Base-by-base conservation (phyloP, 2,797 vertebrate species). In the Pterois miles region DNA sequence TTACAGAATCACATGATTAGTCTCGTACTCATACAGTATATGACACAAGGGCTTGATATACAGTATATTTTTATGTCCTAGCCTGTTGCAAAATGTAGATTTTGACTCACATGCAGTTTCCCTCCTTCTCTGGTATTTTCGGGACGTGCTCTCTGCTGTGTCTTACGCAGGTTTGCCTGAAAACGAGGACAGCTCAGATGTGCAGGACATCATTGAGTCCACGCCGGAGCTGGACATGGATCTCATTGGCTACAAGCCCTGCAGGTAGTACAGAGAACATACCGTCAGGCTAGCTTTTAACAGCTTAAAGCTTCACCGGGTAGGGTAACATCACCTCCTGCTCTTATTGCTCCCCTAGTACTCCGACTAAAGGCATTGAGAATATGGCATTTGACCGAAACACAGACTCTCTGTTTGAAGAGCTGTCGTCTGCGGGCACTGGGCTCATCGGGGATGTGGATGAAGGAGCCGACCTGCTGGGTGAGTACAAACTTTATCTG, bases 331-430 rank as follows among this genome's bases (percentile, higher is more conserved):
- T 34, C 6, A 40, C 40, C 10, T 57, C 12, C 23, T 69, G 43
- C 18, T 38, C 4, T 74, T 31, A 1, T 72, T 34, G 0, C 22
- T 84, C 88, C 81, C 65, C 27, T 83, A 99, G 98, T 86, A 99
- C 98, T 71, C 98, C 97, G 1, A 96, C 96, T 79, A 98, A 97
- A 96, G 98, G 98, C 87, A 99, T 99, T 57, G 97, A 99, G 90
- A 99, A 99, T 95, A 96, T 97, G 95, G 98, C 96, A 1, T 99
- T 99, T 85, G 98, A 99, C 94, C 96, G 98, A 38, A 99, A 99
- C 81, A 99, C 98, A 52, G 98, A 99, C 60, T 99, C 98, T 33
- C 95, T 99, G 69, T 99, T 99, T 93, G 98, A 99, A 89, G 98
- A 99, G 91, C 92, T 99, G 83, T 99, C 98, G 14, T 98, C 97